Percentiles rank a stretch among this genome's conserved stretches.
Evolutionary conservation across 2,797 vertebrate species (phyloP).

Genomic region (Smutsia gigantea): DNA sequence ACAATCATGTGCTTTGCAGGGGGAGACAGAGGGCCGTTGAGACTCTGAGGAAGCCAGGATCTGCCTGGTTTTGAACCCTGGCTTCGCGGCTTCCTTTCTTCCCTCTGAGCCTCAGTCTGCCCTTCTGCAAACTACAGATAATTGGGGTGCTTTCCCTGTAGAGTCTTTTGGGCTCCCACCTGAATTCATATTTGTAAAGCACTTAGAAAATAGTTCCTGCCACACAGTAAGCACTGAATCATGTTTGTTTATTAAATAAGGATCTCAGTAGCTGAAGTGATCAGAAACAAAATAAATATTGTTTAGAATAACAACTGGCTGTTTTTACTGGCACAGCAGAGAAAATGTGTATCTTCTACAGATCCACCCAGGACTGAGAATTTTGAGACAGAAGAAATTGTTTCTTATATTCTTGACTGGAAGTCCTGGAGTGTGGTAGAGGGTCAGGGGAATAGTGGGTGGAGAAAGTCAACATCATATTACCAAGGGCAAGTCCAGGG

Average conservation of each 20-base stretch:
- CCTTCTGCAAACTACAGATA: not conserved
- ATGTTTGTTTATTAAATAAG: conserved; percentile 39
- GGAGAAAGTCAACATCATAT: not conserved
- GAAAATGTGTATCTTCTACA: not conserved
- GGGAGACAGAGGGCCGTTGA: not conserved
- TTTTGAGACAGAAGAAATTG: not conserved
- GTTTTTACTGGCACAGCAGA: not conserved
- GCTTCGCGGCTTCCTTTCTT: not conserved
- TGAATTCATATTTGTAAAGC: not conserved
- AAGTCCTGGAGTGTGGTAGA: not conserved
- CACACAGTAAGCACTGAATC: not conserved
- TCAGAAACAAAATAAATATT: conserved; percentile 27
- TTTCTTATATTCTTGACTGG: not conserved
- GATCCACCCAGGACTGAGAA: not conserved
- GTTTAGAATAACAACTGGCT: not conserved
- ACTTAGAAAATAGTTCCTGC: not conserved
- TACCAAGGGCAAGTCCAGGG: no score
- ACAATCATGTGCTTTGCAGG: not conserved
- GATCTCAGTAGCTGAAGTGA: not conserved
- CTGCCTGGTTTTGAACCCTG: not conserved
- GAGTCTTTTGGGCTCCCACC: not conserved
- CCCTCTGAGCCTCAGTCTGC: not conserved
- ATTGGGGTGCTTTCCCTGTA: not conserved
- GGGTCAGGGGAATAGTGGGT: not conserved
- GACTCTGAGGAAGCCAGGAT: no score